Conservation (phyloP, 2,797 vertebrate genomes). For the Sebastes iracundus region DNA sequence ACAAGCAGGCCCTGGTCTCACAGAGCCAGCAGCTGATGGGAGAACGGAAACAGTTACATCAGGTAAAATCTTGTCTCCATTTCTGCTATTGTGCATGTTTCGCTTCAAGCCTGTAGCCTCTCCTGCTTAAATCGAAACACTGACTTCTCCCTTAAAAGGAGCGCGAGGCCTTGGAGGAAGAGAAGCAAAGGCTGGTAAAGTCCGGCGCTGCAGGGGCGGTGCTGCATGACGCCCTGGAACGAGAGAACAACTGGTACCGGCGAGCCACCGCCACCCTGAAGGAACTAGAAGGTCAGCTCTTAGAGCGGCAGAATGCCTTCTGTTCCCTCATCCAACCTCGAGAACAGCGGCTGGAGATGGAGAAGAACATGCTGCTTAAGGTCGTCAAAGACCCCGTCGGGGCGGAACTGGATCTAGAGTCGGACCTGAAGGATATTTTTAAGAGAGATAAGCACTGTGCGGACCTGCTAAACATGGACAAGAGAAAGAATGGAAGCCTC, state of each 20-base stretch:
- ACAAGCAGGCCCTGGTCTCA: conserved; percentile 88
- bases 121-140: not conserved
- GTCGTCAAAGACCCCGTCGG: conserved; percentile 85
- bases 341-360: conserved; percentile 86
- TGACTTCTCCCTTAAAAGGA: conserved; percentile 71
- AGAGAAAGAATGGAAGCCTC: conserved; percentile 90
- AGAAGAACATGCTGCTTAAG: conserved; percentile 89
- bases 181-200: conserved; percentile 81
- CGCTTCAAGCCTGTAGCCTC: not conserved
- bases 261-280: conserved; percentile 82
- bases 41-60: conserved; percentile 88
- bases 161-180: conserved; percentile 82
- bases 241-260: conserved; percentile 86
- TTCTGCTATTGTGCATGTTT: not conserved
- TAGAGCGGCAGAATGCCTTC: conserved; percentile 91
- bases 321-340: conserved; percentile 88
- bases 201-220: conserved; percentile 79
- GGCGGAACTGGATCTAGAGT: conserved; percentile 83
- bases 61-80: conserved; percentile 65
- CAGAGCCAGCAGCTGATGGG: conserved; percentile 91
- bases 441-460: conserved; percentile 92
- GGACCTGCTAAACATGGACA: conserved; percentile 87
- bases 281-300: conserved; percentile 88
- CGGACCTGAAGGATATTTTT: conserved; percentile 92
- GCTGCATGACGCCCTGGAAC: conserved; percentile 83